Evolutionary conservation across 2,888 invertebrate genomes (phyloP), one percentile per base, ranked within the genome.

Genomic region (Silvanus unidentatus): DNA sequence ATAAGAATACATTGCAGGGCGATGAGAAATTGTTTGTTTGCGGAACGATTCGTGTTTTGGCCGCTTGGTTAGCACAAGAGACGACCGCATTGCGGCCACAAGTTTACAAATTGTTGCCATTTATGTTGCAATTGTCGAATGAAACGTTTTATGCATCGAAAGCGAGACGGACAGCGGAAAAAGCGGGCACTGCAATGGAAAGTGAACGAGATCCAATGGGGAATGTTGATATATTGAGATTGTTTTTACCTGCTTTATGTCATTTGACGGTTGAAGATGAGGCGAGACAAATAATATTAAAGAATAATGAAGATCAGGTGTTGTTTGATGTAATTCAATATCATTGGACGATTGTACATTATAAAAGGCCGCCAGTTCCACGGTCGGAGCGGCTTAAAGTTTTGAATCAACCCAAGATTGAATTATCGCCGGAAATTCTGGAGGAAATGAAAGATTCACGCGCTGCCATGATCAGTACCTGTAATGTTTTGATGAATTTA

Each of bases 401-500:
- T 1, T 78, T 81, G 66, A 84, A 81, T 52, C 82, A 86, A 62
- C 88, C 88, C 11, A 85, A 84, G 62, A 84, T 85, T 40, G 84
- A 87, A 60, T 70, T 88, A 39, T 84, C 86, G 39, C 80, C 84
- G 0, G 80, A 84, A 63, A 75, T 87, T 51, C 67, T 87, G 45
- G 88, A 87, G 60, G 86, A 88, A 55, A 89, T 90, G 84, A 84
- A 85, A 61, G 88, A 89, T 67, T 88, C 91, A 0, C 80, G 90
- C 47, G 77, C 82, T 2, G 90, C 92, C 0, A 86, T 95, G 77
- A 84, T 89, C 50, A 89, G 92, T 55, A 79, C 90, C 22, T 94
- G 93, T 70, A 93, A 93, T 64, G 86, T 93, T 46, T 82, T 95
- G 54, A 91, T 95, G 88, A 95, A 95, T 66, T 77, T 95, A 2